Evolutionary conservation across 2,888 invertebrate species (phyloP), one percentile per base, ranked within the genome.

Genomic region (Phytoseiulus persimilis): DNA sequence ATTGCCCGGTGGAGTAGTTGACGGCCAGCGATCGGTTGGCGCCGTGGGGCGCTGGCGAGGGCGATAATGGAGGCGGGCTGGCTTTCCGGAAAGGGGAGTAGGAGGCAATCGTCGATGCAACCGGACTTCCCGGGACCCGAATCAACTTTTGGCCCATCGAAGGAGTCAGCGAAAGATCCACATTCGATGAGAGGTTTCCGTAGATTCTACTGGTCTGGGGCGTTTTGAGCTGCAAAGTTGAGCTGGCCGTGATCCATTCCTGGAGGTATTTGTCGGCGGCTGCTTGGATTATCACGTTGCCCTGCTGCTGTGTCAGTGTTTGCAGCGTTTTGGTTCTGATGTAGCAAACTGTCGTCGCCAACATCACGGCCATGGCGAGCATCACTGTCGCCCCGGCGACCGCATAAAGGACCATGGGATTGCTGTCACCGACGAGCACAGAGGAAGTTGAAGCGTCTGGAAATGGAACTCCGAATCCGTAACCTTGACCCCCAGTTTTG

Each of bases 211-310:
- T 65, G 65, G 23, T 65, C 6, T 45, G 39, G 11, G 39, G 39
- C 6, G 32, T 87, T 87, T 87, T 33, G 31, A 45, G 32, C 33
- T 87, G 32, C n/a, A 87, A n/a, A 28, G 87, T 87, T 0, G 87
- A 87, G 9, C 87, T 32, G n/a, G 87, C 87, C n/a, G 87, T 45
- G 32, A 87, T 45, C 87, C 87, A 87, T 87, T 87, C 87, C n/a
- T 45, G 87, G 33, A 33, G 45, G 32, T 87, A 87, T 32, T 87
- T 87, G 28, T 87, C 87, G 9, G 87, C 87, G 32, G 87, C 87
- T 9, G 87, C 87, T 23, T 87, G 87, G 11, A 87, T 87, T 33
- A 87, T 45, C 39, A 87, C 45, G 45, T 87, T 87, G 31, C 87
- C 87, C 32, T 87, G 87, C 65, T 65, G 65, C 28, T 65, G 65